Conservation (phyloP, 2,888 invertebrate genomes). For the Philereme vetulata region DNA sequence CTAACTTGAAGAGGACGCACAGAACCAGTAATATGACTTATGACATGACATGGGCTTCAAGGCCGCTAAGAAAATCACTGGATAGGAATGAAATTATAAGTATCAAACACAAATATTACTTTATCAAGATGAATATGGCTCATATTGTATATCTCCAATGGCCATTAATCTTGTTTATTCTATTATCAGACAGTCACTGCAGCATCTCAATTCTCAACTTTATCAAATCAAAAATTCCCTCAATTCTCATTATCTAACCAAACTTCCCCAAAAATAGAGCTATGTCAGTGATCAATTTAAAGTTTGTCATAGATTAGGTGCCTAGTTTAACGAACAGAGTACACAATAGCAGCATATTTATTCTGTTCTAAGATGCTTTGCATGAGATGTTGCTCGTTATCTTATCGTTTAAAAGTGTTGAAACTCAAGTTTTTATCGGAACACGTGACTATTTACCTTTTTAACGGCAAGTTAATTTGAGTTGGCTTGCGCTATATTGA, state of each 20-base stretch:
- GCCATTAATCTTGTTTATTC: neutral
- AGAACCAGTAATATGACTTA: no score
- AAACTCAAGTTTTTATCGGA: slow-evolving; percentile 39
- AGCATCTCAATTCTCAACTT: slow-evolving; percentile 2
- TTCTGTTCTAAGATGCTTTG: neutral
- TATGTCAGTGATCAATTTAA: slow-evolving; percentile 31
- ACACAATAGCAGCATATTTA: neutral
- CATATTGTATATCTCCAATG: no score
- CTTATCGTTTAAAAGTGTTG: slow-evolving; percentile 38
- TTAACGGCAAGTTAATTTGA: slow-evolving; percentile 18
- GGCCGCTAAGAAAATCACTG: no score
- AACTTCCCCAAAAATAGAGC: slow-evolving; percentile 17
- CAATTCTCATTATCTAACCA: slow-evolving; percentile 6
- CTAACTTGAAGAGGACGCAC: no score
- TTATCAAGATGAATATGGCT: no score
- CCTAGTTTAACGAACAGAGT: neutral
- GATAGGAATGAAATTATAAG: no score
- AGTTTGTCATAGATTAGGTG: slow-evolving; percentile 23
- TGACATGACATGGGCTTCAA: no score
- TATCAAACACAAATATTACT: no score
- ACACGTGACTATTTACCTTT: slow-evolving; percentile 44
- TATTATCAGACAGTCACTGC: slow-evolving; percentile 3
- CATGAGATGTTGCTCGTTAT: slow-evolving; percentile 38
- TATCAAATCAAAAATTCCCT: slow-evolving; percentile 4
- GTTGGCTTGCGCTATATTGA: slow-evolving; percentile 5